A percentile compares a stretch with the other conserved stretches of the same genome.
Conservation (phyloP, 2,797 vertebrate species). For the Hemitrygon akajei region DNA sequence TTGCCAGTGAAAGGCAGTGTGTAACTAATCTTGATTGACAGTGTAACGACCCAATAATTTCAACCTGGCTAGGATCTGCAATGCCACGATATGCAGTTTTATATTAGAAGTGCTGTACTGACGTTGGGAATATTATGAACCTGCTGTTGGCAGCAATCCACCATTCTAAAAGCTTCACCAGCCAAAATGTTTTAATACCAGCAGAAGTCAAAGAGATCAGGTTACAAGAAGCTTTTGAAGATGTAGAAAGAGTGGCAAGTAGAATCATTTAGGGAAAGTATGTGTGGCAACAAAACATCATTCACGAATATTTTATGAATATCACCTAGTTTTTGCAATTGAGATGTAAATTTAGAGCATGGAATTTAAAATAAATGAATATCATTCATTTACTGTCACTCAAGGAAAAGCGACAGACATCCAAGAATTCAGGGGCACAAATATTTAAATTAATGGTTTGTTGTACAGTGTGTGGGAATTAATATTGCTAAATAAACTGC, state of each 20-base stretch:
- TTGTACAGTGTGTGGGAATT: not conserved
- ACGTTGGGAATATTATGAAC: not conserved
- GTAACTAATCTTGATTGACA: not conserved
- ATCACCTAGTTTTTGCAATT: not conserved
- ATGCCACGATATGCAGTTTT: not conserved
- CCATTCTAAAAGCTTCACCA: not conserved
- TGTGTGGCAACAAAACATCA: not conserved
- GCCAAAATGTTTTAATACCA: not conserved
- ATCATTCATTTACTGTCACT: not conserved
- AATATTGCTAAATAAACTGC: not conserved
- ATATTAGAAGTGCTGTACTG: not conserved
- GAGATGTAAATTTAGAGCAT: not conserved
- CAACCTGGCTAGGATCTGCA: not conserved
- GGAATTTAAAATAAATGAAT: not conserved
- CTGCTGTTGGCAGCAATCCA: not conserved
- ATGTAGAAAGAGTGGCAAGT: not conserved
- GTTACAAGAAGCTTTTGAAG: constrained; percentile 23
- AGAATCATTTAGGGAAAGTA: not conserved
- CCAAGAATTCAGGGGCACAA: not conserved
- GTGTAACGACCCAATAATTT: not conserved
- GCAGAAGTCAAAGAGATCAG: not conserved
- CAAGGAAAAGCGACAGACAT: too few species aligned
- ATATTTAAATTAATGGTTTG: not conserved
- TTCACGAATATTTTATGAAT: not conserved
- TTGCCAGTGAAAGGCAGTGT: not conserved